Evolutionary conservation across 2,797 vertebrate species (phyloP), one percentile per base, ranked within the genome.

Genomic region (Pristis pectinata): DNA sequence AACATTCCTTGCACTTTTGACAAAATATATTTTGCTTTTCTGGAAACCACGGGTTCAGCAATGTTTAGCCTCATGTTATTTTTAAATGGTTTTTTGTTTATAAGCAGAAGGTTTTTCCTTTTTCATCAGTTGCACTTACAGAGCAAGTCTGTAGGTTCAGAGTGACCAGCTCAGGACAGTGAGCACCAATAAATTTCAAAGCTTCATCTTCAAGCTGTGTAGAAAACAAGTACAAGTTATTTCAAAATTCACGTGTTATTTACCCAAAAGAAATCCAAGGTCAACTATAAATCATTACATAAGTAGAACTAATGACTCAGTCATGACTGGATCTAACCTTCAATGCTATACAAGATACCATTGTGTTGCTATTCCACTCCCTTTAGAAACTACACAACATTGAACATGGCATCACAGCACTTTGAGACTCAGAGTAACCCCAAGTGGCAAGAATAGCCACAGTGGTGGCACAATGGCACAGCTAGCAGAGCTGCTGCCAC

Each of bases 101-200:
- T 4, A 37, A 67, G 2, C 8, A 37, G 49, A 49, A 49, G 2
- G 0, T 24, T 67, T 91, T 64, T 8, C 8, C 13, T 37, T n/a
- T 53, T 85, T 11, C 83, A 61, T 76, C 34, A 87, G 53, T 10
- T 82, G 13, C 94, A 96, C 98, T 99, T 98, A 99, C 98, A 95
- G 98, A 98, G 97, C 98, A 99, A 0, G 98, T 99, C 96, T 99
- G 98, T 94, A 99, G 96, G 97, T 99, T 99, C 96, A 99, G 97
- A 6, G 99, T 98, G 97, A 99, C 97, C 97, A 99, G 97, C 83
- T 99, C 98, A 10, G 99, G 98, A 97, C 98, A 99, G 95, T 99
- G 97, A 11, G 98, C 97, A 67, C 99, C 99, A 1, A 99, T 99
- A 95, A 98, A 98, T 95, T 99, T 99, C 96, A 99, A 97, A 94